Evolutionary conservation across 2,797 vertebrate genomes (phyloP), one percentile per base, ranked within the genome.

Genomic region (Macropus fuliginosus): DNA sequence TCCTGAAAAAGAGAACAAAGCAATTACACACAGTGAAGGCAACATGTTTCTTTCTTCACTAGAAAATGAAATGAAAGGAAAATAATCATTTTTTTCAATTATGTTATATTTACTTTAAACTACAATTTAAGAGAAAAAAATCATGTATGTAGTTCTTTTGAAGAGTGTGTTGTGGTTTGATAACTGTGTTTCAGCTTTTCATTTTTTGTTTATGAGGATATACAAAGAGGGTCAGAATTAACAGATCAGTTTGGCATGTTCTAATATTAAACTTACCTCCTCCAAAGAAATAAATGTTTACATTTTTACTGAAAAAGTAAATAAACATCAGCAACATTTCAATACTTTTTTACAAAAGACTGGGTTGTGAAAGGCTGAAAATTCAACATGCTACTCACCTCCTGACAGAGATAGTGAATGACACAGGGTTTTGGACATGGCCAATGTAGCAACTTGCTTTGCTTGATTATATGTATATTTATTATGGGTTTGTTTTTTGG

Each of bases 1-100:
- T 98, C 98, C 99, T 98, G 96, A 98, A 94, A 98, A 98, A 55
- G 28, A 95, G 98, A 98, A 97, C 1, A 91, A 97, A 93, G 97
- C 56, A 97, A 96, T 74, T 74, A 81, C 2, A 81, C 4, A 46
- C 9, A 81, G 21, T 81, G 74, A 81, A 87, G 40, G 40, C 74
- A 87, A 50, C 10, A 87, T 55, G 6, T 95, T 92, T n/a, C 91
- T 96, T 95, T 87, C 50, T 90, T 87, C 56, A 95, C 50, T 91
- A 31, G 93, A 92, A 56, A 94, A 46, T 91, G 89, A 96, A 95
- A 92, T 59, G 10, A 29, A 94, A 94, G 40, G 54, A 91, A 93
- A 12, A 91, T 31, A 27, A 55, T 27, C 14, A 16, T 21, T 74
- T 14, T 5, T 81, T 13, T 27, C 27, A 54, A 91, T 31, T 55